Evolutionary conservation across 2,113 vertebrate genomes (phyloP), one percentile per base, ranked within the genome.

Genomic region (Mastomys coucha): DNA sequence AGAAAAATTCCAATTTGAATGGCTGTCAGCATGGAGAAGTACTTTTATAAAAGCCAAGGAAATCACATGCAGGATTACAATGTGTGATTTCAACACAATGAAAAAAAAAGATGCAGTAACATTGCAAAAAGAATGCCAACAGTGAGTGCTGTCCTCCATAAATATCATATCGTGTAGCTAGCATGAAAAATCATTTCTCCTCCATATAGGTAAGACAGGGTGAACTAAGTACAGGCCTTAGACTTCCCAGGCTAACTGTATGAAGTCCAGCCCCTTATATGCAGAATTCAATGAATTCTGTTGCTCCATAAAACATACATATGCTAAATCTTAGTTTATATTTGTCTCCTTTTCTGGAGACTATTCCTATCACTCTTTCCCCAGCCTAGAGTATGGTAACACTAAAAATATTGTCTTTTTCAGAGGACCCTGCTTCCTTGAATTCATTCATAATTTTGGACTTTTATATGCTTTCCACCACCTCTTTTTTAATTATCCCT

Each of bases 131-230:
- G 4, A 49, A 49, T 3, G 1, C 20, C 1, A 31, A 56, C n/a
- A 73, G 31, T 10, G 19, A 45, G 19, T 19, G 6, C 9, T 3
- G n/a, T 26, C 1, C 22, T 36, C 20, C 5, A 14, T 24, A 1
- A 31, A 31, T 11, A 53, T 19, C 17, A n/a, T 53, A 8, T 28
- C 53, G 11, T 76, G 17, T 31, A 49, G 13, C 24, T 28, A 65
- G 33, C 6, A 49, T 24, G 26, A 17, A 51, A 63, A 28, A 14
- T 26, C 12, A 39, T 9, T 6, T 45, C 33, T 42, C 5, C 20
- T 63, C 22, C 8, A 51, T 22, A 49, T 24, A 2, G 6, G 3
- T 28, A 16, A 42, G 14, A 31, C 3, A 36, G 60, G 22, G 0
- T 36, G 2, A 49, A 5, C 49, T 77, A 49, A 49, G 2, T 26